Conservation (phyloP, 2,888 invertebrate genomes). For the Erpobdella octoculata region DNA sequence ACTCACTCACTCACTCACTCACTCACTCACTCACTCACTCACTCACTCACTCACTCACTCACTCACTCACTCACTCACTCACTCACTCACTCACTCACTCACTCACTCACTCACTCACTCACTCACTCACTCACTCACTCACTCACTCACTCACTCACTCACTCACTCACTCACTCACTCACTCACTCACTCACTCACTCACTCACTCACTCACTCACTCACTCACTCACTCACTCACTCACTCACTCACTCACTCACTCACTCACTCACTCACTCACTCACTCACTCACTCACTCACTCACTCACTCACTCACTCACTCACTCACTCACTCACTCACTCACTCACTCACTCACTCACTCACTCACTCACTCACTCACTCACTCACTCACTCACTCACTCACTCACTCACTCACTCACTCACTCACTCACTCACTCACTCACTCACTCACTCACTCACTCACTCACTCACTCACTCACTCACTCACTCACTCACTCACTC, state of each 20-base stretch:
- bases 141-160: constrained; percentile 32
- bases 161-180: too few species aligned
- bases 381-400: constrained; percentile 10
- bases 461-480: constrained; percentile 22
- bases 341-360: constrained; percentile 32
- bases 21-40: not conserved
- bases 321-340: constrained; percentile 31
- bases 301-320: constrained; percentile 31
- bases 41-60: constrained; percentile 18
- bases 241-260: not conserved
- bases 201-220: not conserved
- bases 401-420: constrained; percentile 25
- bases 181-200: not conserved
- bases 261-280: not conserved
- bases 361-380: constrained; percentile 30
- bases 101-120: constrained; percentile 31
- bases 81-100: constrained; percentile 13
- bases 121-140: constrained; percentile 32
- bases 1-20: not conserved
- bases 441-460: constrained; percentile 27
- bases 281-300: constrained; percentile 32
- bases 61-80: constrained; percentile 12
- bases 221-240: not conserved
- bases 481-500: constrained; percentile 18
- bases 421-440: constrained; percentile 23